Evolutionary conservation across 2,113 vertebrate genomes (phyloP).

Genomic region (Vulpes ferrilata): DNA sequence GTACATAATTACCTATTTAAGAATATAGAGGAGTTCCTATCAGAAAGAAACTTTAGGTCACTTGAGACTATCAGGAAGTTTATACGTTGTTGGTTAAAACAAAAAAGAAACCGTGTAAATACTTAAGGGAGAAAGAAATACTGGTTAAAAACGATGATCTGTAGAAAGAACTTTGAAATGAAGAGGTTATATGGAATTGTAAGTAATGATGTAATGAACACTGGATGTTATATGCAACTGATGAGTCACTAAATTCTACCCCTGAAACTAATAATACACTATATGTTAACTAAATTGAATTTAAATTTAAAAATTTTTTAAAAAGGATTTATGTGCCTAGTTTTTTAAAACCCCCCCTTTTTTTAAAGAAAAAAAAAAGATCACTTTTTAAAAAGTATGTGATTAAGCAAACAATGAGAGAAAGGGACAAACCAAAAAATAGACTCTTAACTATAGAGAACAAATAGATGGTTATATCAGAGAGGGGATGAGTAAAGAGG

Average conservation of each 20-base stretch:
- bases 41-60: slow-evolving; percentile 45
- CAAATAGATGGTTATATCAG: background rate
- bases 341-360: background rate
- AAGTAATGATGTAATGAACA: background rate
- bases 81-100: slow-evolving; percentile 36
- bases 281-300: background rate
- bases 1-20: slow-evolving; percentile 41
- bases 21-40: slow-evolving; percentile 26
- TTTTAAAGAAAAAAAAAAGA: background rate
- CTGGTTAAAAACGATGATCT: slow-evolving; percentile 6
- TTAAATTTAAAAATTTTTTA: background rate
- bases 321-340: background rate
- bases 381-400: background rate
- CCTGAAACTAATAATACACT: background rate
- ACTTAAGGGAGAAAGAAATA: slow-evolving; percentile 38
- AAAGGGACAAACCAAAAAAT: background rate
- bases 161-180: background rate
- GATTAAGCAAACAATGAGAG: background rate
- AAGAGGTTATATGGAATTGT: background rate
- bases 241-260: background rate
- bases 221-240: background rate
- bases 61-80: background rate
- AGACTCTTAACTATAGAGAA: background rate
- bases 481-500: background rate
- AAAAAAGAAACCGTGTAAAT: background rate